These are phyloP conservation scores for Philaenus spumarius DNA, from an alignment of 1,140 invertebrate species.

Conservation along the genomic window DNA sequence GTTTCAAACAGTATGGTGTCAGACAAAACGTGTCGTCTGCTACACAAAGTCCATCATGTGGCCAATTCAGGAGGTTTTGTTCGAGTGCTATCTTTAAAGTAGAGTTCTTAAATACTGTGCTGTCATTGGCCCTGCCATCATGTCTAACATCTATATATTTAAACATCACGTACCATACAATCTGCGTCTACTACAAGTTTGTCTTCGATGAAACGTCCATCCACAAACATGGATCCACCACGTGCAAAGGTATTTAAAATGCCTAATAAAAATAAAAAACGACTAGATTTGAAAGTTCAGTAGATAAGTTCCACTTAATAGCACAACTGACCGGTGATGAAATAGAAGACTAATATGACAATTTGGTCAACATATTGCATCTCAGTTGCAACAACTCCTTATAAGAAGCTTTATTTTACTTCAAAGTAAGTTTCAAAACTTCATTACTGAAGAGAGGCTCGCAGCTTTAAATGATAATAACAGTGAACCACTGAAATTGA, in stretches of 20 bases:
- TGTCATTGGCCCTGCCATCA: too few species aligned
- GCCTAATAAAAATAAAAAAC: neutral
- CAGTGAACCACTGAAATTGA: neutral
- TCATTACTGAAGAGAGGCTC: neutral
- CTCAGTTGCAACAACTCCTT: neutral
- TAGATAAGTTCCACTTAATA: neutral
- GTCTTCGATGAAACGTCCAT: too few species aligned
- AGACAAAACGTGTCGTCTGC: too few species aligned
- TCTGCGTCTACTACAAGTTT: too few species aligned
- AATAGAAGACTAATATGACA: neutral
- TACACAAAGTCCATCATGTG: too few species aligned
- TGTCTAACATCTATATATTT: too few species aligned
- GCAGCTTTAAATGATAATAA: neutral
- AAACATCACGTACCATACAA: too few species aligned
- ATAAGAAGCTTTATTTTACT: neutral
- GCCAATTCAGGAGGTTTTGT: too few species aligned
- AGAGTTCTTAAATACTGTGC: too few species aligned
- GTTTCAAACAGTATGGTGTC: too few species aligned
- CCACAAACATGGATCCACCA: neutral
- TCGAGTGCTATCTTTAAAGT: too few species aligned
- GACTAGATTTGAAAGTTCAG: neutral
- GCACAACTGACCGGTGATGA: neutral
- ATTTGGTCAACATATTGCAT: neutral
- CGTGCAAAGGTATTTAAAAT: neutral
- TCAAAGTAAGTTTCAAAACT: neutral